Evolutionary conservation across 2,888 invertebrate species (phyloP).

Genomic region (Pinctada fucata): DNA sequence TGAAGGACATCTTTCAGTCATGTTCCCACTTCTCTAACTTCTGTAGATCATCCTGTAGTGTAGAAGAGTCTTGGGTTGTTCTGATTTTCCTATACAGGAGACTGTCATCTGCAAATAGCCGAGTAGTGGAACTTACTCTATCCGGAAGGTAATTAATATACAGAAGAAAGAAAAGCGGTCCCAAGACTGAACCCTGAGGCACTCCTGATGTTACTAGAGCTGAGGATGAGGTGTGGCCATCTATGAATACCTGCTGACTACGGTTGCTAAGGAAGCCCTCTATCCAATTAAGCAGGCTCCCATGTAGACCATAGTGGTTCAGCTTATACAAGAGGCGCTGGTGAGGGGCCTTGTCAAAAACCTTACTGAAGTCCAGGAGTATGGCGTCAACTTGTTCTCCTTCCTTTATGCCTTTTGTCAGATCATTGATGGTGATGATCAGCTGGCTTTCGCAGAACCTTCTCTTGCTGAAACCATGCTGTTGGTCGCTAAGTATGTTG

Average conservation of each 20-base stretch:
- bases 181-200: background rate
- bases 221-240: background rate
- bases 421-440: background rate
- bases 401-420: background rate
- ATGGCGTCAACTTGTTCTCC: background rate
- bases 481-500: background rate
- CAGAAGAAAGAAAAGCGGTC: background rate
- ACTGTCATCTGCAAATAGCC: background rate
- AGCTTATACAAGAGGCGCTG: background rate
- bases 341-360: background rate
- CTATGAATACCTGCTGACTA: constrained; percentile 4
- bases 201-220: background rate
- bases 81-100: background rate
- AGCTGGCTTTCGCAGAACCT: background rate
- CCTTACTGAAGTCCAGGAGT: background rate
- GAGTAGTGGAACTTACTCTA: background rate
- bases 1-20: too few relatives aligned
- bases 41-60: background rate
- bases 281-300: constrained; percentile 4
- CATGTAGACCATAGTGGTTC: background rate
- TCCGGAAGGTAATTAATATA: background rate
- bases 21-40: background rate
- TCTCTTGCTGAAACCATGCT: background rate
- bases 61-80: background rate
- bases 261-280: background rate